Evolutionary conservation across 2,888 invertebrate species (phyloP).

Genomic region (Frankliniella intonsa): DNA sequence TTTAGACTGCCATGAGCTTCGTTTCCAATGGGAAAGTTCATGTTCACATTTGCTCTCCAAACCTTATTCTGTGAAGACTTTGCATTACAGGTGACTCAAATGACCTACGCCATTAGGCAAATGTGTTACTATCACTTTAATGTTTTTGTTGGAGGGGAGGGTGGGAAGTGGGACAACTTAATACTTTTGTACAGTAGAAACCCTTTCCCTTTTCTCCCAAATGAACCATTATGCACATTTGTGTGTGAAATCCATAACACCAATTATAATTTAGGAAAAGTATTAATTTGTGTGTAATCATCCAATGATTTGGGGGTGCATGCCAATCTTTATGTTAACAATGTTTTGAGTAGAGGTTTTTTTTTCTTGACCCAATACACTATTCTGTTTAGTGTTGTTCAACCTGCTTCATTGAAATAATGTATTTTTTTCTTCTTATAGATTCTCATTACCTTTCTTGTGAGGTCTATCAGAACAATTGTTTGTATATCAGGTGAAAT

Average conservation of each 20-base stretch:
- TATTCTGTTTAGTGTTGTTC: not conserved
- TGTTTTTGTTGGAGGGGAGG: not conserved
- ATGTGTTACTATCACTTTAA: too few relatives aligned
- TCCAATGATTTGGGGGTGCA: not conserved
- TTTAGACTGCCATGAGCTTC: too few relatives aligned
- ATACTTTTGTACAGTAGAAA: conserved; percentile 7
- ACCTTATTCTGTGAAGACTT: too few relatives aligned
- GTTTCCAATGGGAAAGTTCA: too few relatives aligned
- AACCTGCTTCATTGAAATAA: not conserved
- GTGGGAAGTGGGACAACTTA: not conserved
- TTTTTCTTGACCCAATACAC: not conserved
- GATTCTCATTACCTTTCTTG: not conserved
- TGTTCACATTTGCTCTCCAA: too few relatives aligned
- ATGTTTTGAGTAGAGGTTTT: not conserved
- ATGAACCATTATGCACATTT: conserved; percentile 16
- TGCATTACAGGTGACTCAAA: not conserved
- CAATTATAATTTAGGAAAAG: not conserved
- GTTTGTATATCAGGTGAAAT: not conserved
- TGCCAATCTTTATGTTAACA: too few relatives aligned
- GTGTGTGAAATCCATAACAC: conserved; percentile 1
- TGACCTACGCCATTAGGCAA: not conserved
- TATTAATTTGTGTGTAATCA: not conserved
- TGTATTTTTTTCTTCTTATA: not conserved
- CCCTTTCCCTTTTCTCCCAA: not conserved
- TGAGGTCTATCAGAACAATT: not conserved